phyloP scores from a whole-genome alignment of 92 coral and sea anemone genomes.

The Anthopleura xanthogrammica region DNA sequence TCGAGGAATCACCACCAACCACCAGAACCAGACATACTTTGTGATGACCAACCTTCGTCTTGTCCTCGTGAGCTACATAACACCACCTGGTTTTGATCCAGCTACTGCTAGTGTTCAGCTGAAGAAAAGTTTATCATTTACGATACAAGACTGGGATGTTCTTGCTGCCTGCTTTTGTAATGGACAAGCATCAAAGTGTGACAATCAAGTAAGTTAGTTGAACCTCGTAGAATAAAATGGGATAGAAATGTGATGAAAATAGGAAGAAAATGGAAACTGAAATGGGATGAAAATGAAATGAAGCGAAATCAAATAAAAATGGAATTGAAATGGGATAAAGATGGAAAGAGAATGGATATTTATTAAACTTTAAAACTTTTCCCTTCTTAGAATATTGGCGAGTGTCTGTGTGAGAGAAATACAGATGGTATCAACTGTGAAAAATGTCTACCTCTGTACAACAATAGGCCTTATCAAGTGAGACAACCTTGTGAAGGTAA shows the following conservation, averaged over 20 bases:
- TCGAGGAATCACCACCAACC: conserved; percentile 16
- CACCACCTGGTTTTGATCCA: conserved; percentile 47
- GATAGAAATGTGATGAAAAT: no score
- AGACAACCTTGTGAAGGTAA: conserved; percentile 83
- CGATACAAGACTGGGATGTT: conserved; percentile 77
- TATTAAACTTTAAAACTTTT: no score
- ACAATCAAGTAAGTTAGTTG: not conserved
- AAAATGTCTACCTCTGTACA: conserved; percentile 75
- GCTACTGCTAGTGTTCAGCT: conserved; percentile 18
- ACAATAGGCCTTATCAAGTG: conserved; percentile 66
- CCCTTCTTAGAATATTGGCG: conserved; percentile 46
- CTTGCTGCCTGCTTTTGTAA: conserved; percentile 79
- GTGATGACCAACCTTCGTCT: conserved; percentile 77
- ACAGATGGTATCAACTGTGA: conserved; percentile 80
- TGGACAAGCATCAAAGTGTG: conserved; percentile 83
- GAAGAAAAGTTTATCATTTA: conserved; percentile 61
- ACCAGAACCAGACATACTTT: conserved; percentile 59
- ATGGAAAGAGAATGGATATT: no score
- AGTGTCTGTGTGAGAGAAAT: conserved; percentile 82
- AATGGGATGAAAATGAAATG: no score
- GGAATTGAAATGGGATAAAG: no score
- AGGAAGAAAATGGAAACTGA: no score
- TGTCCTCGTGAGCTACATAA: conserved; percentile 62
- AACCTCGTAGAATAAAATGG: no score
- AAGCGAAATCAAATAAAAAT: no score